Evolutionary conservation across 2,888 invertebrate species (phyloP).

Genomic region (Synanthedon myopaeformis): DNA sequence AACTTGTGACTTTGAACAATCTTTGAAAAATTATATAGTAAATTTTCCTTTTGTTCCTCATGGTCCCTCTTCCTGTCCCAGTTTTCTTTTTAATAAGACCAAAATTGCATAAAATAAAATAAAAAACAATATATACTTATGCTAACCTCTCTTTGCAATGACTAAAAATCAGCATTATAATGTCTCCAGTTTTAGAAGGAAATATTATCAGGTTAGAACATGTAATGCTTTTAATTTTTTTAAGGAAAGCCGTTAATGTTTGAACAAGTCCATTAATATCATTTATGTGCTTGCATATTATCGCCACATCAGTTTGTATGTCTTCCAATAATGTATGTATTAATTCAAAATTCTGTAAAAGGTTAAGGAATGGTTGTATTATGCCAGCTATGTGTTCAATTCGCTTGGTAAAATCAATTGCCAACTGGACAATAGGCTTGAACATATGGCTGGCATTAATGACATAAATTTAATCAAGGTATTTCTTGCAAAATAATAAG

Average conservation of each 20-base stretch:
- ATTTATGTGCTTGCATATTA: slow-evolving; percentile 27
- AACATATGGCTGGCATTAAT: too few relatives aligned
- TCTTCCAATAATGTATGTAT: slow-evolving; percentile 22
- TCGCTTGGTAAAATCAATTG: too few relatives aligned
- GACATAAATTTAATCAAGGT: too few relatives aligned
- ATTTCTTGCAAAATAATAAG: too few relatives aligned
- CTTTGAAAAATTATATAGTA: too few relatives aligned
- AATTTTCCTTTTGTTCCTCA: too few relatives aligned
- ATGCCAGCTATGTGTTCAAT: too few relatives aligned
- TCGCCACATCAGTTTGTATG: slow-evolving; percentile 13
- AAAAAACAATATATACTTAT: background rate
- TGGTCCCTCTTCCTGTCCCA: too few relatives aligned
- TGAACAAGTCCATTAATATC: slow-evolving; percentile 33
- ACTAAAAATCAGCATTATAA: slow-evolving; percentile 47
- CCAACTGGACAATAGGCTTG: too few relatives aligned
- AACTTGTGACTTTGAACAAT: too few relatives aligned
- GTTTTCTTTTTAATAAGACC: too few relatives aligned
- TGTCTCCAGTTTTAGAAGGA: slow-evolving; percentile 35
- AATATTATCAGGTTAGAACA: slow-evolving; percentile 31
- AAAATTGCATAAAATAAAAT: too few relatives aligned
- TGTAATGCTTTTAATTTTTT: slow-evolving; percentile 27
- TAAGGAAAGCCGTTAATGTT: slow-evolving; percentile 31
- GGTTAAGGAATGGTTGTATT: background rate
- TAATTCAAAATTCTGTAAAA: slow-evolving; percentile 35
- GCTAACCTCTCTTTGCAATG: slow-evolving; percentile 64